phyloP scores from a whole-genome alignment of 2,797 vertebrate genomes.

The Liasis olivaceus region DNA sequence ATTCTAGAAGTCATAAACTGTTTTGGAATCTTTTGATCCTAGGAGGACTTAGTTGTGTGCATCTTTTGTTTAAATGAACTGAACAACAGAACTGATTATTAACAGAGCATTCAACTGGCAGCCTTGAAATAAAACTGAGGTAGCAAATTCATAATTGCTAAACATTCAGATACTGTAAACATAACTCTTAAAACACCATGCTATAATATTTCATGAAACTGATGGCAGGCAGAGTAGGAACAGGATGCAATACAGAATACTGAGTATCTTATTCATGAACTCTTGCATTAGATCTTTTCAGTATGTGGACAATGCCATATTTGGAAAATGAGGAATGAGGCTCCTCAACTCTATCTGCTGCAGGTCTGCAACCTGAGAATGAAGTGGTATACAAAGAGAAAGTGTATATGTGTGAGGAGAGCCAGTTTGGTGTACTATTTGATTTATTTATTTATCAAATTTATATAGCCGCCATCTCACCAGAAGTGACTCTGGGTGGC shows the following conservation, averaged over 20 bases:
- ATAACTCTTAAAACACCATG: not conserved
- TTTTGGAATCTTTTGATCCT: no score
- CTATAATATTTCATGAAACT: not conserved
- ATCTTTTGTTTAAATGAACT: not conserved
- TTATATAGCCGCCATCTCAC: no score
- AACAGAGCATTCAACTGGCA: not conserved
- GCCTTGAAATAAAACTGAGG: not conserved
- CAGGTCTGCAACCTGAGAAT: not conserved
- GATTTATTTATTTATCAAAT: no score
- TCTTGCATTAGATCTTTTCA: not conserved
- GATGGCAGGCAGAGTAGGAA: not conserved
- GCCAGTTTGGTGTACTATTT: no score
- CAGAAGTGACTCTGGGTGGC: no score
- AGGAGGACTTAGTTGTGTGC: no score
- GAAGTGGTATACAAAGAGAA: not conserved
- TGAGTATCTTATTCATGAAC: not conserved
- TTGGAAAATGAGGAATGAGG: not conserved
- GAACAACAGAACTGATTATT: not conserved
- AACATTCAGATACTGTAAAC: not conserved
- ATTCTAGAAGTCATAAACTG: not conserved
- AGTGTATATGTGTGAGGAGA: not conserved
- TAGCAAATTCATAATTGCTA: not conserved
- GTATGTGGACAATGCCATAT: not conserved
- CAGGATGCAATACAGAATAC: not conserved
- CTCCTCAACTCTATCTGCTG: not conserved